These are phyloP conservation scores for Sander lucioperca DNA, from an alignment of 2,113 vertebrate genomes.

Conservation along the genomic window DNA sequence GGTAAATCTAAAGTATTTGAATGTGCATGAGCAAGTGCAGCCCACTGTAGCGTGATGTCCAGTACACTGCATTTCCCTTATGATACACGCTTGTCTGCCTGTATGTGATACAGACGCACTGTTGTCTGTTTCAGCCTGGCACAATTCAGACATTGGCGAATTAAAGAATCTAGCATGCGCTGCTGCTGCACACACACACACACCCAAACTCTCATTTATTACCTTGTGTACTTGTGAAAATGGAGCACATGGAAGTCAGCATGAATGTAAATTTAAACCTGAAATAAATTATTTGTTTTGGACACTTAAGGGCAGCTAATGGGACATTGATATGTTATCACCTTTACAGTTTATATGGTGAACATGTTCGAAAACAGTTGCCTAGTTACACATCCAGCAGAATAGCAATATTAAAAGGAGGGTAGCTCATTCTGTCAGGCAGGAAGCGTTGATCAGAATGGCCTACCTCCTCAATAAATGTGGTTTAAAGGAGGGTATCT, in stretches of 20 bases:
- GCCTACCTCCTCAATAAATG: no score
- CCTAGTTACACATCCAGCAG: neutral
- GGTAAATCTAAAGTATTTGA: constrained; percentile 3
- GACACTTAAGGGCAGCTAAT: neutral
- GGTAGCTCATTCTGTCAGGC: no score
- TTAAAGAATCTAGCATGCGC: neutral
- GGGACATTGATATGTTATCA: no score
- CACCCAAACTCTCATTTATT: neutral
- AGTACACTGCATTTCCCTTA: constrained; percentile 15
- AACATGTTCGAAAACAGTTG: no score
- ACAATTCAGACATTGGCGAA: neutral
- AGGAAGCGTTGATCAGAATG: no score
- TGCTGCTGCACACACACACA: neutral
- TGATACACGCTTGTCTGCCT: constrained; percentile 27
- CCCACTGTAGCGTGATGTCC: constrained; percentile 42
- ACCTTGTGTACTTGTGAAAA: constrained; percentile 3
- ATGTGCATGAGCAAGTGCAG: constrained; percentile 12
- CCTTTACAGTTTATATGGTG: no score
- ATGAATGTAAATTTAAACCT: neutral
- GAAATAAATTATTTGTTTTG: neutral
- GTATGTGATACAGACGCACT: neutral
- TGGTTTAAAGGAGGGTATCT: no score
- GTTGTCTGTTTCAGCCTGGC: constrained; percentile 16
- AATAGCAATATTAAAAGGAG: neutral
- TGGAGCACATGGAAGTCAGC: neutral